Conservation (phyloP, 2,888 invertebrate genomes). For the Rambutsinella grinnellia region DNA sequence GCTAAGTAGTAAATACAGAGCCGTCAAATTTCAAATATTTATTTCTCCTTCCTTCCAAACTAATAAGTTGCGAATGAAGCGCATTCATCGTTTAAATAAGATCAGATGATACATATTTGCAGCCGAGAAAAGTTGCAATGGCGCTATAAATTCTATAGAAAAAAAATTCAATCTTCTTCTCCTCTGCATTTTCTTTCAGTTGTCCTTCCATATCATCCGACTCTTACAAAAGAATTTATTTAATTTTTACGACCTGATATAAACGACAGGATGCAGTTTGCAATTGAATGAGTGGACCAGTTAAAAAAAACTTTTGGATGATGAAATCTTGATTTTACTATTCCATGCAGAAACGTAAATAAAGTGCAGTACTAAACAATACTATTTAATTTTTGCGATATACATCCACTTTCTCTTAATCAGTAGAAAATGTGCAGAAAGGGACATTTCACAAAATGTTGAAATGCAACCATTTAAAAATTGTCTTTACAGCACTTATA, state of each 20-base stretch:
- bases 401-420: too few species aligned
- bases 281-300: neutral
- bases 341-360: conserved; percentile 16
- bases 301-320: neutral
- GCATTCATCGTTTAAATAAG: neutral
- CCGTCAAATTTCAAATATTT: conserved; percentile 16
- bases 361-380: conserved; percentile 25
- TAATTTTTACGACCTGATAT: conserved; percentile 37
- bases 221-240: conserved; percentile 16
- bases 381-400: neutral
- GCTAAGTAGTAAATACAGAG: neutral
- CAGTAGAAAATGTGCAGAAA: too few species aligned
- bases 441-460: neutral
- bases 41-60: conserved; percentile 2
- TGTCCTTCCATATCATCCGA: neutral
- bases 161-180: neutral
- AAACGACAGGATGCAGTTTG: neutral
- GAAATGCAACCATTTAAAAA: neutral
- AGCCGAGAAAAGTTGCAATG: neutral
- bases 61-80: conserved; percentile 27
- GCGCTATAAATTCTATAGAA: too few species aligned
- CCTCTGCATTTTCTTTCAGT: neutral
- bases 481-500: conserved; percentile 22
- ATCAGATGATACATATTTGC: neutral
- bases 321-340: neutral